phyloP scores from a whole-genome alignment of 92 coral and sea anemone genomes.

The Epizoanthus scotinus region DNA sequence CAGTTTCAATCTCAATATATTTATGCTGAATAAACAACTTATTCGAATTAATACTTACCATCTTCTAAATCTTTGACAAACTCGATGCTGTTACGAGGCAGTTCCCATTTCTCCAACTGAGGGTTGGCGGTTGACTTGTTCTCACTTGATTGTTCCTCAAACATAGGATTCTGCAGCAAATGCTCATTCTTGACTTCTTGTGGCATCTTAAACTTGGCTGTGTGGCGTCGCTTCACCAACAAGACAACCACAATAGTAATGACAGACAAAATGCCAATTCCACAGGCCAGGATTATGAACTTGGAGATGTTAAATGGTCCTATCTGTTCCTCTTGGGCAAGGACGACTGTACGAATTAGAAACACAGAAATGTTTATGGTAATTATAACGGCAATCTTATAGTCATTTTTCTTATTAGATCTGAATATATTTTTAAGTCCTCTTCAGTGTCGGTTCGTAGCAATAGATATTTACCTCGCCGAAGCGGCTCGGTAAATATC shows the following conservation, averaged over 20 bases:
- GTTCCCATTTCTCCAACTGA: constrained; percentile 67
- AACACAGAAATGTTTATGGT: too few species aligned
- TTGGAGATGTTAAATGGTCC: constrained; percentile 16
- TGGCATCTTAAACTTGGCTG: constrained; percentile 47
- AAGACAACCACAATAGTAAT: constrained; percentile 30
- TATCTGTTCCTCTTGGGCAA: background rate
- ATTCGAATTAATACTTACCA: constrained; percentile 59
- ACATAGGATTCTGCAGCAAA: constrained; percentile 76
- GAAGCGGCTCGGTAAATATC: too few species aligned
- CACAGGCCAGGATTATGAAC: constrained; percentile 5
- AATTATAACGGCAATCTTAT: too few species aligned
- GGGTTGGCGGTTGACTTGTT: constrained; percentile 48
- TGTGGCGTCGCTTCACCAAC: constrained; percentile 26
- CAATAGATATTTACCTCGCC: too few species aligned
- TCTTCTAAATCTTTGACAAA: constrained; percentile 78
- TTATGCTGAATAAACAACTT: background rate
- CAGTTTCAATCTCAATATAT: background rate
- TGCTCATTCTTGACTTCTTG: constrained; percentile 58
- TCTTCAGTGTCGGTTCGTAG: too few species aligned
- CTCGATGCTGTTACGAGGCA: constrained; percentile 82
- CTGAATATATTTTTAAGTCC: too few species aligned
- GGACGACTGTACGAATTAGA: background rate
- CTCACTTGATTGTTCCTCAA: constrained; percentile 55
- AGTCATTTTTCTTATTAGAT: too few species aligned
- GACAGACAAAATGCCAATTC: constrained; percentile 6